A percentile compares a stretch with the other conserved stretches of the same genome.
Evolutionary conservation across 2,888 invertebrate species (phyloP).

Genomic region (Amphipoea lucens): DNA sequence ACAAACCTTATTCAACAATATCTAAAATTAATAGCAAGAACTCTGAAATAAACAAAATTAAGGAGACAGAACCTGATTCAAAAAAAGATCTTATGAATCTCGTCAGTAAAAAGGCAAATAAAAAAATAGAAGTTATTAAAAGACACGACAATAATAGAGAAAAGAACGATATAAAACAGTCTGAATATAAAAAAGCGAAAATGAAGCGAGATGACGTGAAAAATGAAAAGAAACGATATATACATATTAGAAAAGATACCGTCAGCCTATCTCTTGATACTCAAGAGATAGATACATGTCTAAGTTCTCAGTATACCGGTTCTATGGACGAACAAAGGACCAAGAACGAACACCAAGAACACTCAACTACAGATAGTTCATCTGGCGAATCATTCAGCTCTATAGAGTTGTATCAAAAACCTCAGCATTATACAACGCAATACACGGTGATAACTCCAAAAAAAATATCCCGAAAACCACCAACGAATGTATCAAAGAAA

Average conservation of each 20-base stretch:
- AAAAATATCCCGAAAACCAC: background rate
- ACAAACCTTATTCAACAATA: background rate
- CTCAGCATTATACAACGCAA: background rate
- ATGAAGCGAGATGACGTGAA: background rate
- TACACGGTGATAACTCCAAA: background rate
- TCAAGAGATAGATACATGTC: background rate
- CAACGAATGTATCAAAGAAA: background rate
- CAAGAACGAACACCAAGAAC: background rate
- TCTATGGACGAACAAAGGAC: background rate
- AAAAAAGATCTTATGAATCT: background rate
- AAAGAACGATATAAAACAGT: background rate
- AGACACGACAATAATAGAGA: background rate
- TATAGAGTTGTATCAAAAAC: conserved; percentile 16
- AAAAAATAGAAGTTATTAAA: background rate
- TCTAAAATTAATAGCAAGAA: background rate
- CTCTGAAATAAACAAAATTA: background rate
- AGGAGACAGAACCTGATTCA: background rate
- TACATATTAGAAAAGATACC: background rate
- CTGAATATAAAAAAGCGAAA: background rate
- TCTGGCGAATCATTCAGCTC: background rate
- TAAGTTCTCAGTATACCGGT: background rate
- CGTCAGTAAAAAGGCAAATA: background rate
- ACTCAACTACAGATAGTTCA: background rate
- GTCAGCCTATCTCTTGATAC: too few relatives aligned
- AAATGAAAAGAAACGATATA: background rate